Percentiles rank a stretch among this genome's conserved stretches.
phyloP scores from a whole-genome alignment of 2,113 vertebrate genomes.

The Talpa occidentalis region DNA sequence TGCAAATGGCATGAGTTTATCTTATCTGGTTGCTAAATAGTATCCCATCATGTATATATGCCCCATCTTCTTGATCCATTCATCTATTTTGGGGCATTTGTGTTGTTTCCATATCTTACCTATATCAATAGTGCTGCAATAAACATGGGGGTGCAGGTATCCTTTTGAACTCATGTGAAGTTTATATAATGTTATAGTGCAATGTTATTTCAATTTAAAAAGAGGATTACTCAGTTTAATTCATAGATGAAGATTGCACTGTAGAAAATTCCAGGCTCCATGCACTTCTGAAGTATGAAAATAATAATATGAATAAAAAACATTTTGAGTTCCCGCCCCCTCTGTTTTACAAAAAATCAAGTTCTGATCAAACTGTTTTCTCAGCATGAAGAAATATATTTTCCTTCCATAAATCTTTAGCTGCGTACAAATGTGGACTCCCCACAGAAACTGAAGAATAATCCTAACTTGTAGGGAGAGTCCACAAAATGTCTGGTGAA shows the following conservation, averaged over 20 bases:
- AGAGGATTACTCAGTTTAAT: neutral
- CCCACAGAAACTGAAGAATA: neutral
- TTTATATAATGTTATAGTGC: no score
- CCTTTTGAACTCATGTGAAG: no score
- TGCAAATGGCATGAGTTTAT: no score
- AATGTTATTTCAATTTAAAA: no score
- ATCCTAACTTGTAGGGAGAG: neutral
- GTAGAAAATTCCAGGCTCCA: neutral
- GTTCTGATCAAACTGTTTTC: neutral
- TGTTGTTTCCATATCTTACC: no score
- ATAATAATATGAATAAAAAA: neutral
- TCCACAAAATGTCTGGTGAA: neutral
- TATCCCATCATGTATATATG: no score
- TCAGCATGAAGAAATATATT: slow-evolving; percentile 17
- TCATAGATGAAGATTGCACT: neutral
- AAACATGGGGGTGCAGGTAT: no score
- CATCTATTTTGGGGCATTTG: no score
- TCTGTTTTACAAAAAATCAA: neutral
- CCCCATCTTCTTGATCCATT: no score
- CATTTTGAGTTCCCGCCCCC: neutral
- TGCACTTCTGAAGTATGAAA: slow-evolving; percentile 9
- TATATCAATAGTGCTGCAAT: no score
- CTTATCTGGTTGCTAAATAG: no score
- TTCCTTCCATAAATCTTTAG: slow-evolving; percentile 16
- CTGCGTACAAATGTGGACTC: neutral